Conservation (phyloP, 2,113 vertebrate genomes). For the Ranitomeya variabilis region DNA sequence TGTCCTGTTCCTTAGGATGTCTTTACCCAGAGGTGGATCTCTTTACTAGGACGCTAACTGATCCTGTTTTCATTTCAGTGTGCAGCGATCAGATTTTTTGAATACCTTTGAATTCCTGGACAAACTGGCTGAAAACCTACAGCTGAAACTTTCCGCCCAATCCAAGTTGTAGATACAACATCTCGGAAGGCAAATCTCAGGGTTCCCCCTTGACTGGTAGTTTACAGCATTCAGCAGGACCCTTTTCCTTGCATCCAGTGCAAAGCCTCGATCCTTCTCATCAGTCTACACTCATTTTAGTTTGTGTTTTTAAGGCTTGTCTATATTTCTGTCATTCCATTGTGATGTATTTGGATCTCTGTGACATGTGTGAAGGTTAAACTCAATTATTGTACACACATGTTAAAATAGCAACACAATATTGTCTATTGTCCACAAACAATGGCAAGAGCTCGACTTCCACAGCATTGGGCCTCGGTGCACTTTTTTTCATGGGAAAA, state of each 20-base stretch:
- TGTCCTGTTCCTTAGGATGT: constrained; percentile 45
- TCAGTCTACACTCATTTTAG: background rate
- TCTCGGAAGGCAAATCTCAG: constrained; percentile 43
- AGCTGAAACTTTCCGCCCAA: constrained; percentile 79
- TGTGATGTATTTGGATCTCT: background rate
- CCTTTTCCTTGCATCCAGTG: background rate
- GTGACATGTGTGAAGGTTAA: background rate
- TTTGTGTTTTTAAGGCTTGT: background rate
- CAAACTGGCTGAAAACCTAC: constrained; percentile 94
- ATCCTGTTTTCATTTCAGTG: constrained; percentile 69
- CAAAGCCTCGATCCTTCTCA: background rate
- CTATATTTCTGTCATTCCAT: background rate
- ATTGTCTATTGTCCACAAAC: background rate
- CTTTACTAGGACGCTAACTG: background rate
- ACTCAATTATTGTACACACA: background rate
- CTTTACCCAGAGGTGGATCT: background rate
- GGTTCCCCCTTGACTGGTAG: constrained; percentile 24
- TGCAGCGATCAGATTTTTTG: constrained; percentile 88
- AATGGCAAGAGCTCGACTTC: too few species aligned
- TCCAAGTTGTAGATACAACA: constrained; percentile 80
- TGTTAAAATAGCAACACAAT: background rate
- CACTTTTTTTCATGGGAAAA: too few species aligned
- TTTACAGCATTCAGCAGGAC: constrained; percentile 59
- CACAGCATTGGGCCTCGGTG: too few species aligned
- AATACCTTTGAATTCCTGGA: constrained; percentile 98